Base-by-base conservation (phyloP, 2,888 invertebrate genomes). In the Euzetes globulus region DNA sequence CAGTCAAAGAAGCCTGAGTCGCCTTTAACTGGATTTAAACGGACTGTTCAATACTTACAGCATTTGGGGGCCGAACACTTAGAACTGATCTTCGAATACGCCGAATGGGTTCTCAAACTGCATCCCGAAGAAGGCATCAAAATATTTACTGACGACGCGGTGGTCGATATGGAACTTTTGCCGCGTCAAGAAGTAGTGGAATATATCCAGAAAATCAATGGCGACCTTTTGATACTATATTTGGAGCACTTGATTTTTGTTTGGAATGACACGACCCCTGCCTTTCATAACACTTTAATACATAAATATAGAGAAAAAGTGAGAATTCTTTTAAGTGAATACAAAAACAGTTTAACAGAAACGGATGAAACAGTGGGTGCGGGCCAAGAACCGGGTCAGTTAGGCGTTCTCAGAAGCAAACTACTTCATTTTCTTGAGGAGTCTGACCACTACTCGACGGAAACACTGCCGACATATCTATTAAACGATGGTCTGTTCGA, bases 1-100 rank as follows among this genome's bases (percentile, higher is more conserved):
- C 92, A 85, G 78, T 82, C 79, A 76, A 63, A 63, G 37, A 63
- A 63, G 37, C 5, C 63, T 27, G 63, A 63, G 4, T 63, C 63
- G 4, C 88, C 88, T 77, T 84, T 93, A 0, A 88, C 87, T 80
- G 94, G 93, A 0, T 88, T 89, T 77, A 90, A 93, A 77, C 86
- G 90, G 79, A 94, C 94, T 0, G 90, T 96, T 80, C 88, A 89
- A 77, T 98, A 98, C 84, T 86, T 99, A 74, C 97, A 98, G 81
- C 88, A 90, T 76, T 86, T 98, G 77, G 94, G 92, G 86, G 83
- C 86, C 11, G 89, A 90, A 33, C 88, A 95, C 80, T 86, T 94
- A 79, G 90, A 92, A 77, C 84, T 97, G 77, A 95, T 99, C 80
- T 89, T 97, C 80, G 91, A 97, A 82, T 98, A 94, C 85, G 88